These are phyloP conservation scores for Acleris laterana DNA, from an alignment of 2,888 invertebrate genomes.

Conservation along the genomic window DNA sequence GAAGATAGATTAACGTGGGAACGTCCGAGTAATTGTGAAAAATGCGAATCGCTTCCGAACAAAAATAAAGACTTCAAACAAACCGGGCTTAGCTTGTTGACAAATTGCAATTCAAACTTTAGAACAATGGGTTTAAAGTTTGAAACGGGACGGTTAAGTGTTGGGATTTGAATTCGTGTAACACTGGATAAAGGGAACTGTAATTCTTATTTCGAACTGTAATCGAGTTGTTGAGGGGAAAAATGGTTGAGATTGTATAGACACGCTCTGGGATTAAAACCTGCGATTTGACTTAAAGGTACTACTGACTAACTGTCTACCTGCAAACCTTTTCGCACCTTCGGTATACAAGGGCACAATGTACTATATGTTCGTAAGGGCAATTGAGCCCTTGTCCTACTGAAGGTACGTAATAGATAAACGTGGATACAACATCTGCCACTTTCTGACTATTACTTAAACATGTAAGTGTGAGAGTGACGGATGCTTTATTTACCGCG, in stretches of 20 bases:
- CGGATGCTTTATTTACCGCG: too few species aligned
- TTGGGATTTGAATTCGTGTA: constrained; percentile 29
- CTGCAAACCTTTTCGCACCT: too few species aligned
- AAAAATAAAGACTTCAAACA: constrained; percentile 64
- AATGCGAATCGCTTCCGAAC: constrained; percentile 69
- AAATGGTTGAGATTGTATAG: constrained; percentile 11
- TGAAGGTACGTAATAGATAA: too few species aligned
- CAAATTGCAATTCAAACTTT: constrained; percentile 51
- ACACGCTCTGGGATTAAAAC: neutral
- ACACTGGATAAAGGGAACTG: constrained; percentile 18
- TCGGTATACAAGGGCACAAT: too few species aligned
- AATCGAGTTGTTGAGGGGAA: constrained; percentile 23
- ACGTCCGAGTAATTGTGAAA: constrained; percentile 82
- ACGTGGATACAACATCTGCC: too few species aligned
- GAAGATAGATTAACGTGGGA: constrained; percentile 79
- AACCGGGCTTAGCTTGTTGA: constrained; percentile 41
- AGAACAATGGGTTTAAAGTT: constrained; percentile 29
- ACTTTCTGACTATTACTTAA: too few species aligned
- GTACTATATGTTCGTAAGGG: too few species aligned
- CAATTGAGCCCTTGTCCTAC: too few species aligned
- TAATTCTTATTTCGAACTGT: constrained; percentile 29
- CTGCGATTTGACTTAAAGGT: neutral
- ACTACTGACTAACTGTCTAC: too few species aligned
- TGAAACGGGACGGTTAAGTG: constrained; percentile 4
- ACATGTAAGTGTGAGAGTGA: too few species aligned